Evolutionary conservation across 2,888 invertebrate species (phyloP).

Genomic region (Nowickia ferox): DNA sequence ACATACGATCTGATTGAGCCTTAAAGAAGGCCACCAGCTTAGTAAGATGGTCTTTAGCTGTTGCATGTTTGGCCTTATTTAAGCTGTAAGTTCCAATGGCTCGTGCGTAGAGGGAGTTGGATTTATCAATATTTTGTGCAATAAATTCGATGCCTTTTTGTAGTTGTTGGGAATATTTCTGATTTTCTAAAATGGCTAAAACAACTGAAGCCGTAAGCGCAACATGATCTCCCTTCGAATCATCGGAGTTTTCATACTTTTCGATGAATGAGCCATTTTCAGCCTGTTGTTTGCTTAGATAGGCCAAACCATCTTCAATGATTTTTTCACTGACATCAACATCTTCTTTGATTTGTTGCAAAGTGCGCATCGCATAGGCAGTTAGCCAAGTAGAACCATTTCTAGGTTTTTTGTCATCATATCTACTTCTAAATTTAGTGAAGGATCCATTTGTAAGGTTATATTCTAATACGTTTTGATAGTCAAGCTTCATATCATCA

Average conservation of each 20-base stretch:
- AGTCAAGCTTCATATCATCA: slow-evolving; percentile 89
- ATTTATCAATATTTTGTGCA: slow-evolving; percentile 86
- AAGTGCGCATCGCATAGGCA: slow-evolving; percentile 91
- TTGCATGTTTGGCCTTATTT: slow-evolving; percentile 89
- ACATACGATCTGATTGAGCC: slow-evolving; percentile 86
- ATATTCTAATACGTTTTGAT: slow-evolving; percentile 95
- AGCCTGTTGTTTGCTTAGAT: slow-evolving; percentile 88
- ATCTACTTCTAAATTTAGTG: slow-evolving; percentile 88
- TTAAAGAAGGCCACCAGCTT: slow-evolving; percentile 85
- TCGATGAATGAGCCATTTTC: slow-evolving; percentile 91
- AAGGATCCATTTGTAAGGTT: slow-evolving; percentile 94
- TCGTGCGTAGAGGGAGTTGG: slow-evolving; percentile 88
- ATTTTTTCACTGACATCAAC: slow-evolving; percentile 88
- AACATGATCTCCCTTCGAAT: slow-evolving; percentile 87
- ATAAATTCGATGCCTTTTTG: slow-evolving; percentile 91
- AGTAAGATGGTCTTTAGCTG: slow-evolving; percentile 83
- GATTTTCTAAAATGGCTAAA: slow-evolving; percentile 88
- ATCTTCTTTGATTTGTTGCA: slow-evolving; percentile 87
- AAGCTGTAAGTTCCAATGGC: slow-evolving; percentile 91
- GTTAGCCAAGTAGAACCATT: slow-evolving; percentile 91
- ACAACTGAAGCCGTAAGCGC: slow-evolving; percentile 91
- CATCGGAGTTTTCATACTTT: slow-evolving; percentile 88
- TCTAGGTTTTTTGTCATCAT: slow-evolving; percentile 78
- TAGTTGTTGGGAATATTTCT: slow-evolving; percentile 86
- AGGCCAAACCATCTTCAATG: slow-evolving; percentile 87